These are phyloP conservation scores for Pseudorasbora parva DNA, from an alignment of 2,113 vertebrate genomes.

Conservation along the genomic window DNA sequence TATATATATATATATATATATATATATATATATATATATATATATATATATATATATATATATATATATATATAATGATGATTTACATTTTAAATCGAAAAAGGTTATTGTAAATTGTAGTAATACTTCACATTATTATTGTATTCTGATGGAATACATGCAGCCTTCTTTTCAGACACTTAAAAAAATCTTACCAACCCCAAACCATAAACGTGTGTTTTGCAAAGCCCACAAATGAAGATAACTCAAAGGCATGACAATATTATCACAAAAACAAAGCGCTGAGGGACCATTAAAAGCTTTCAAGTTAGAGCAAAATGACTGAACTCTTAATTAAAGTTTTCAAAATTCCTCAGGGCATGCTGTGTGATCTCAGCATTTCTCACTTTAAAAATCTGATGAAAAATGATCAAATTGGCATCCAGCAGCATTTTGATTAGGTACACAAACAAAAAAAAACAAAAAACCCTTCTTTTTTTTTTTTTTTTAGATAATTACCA, in stretches of 20 bases:
- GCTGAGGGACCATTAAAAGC: not conserved
- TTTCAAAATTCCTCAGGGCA: not conserved
- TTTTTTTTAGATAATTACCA: not conserved
- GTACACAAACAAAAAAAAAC: too few relatives aligned
- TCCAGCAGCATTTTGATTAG: not conserved
- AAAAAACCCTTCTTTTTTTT: too few relatives aligned
- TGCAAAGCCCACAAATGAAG: not conserved
- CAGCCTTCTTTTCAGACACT: not conserved
- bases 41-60: too few relatives aligned
- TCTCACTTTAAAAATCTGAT: constrained; percentile 12
- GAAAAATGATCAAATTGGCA: not conserved
- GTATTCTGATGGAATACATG: not conserved
- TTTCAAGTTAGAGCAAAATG: not conserved
- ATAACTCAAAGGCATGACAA: not conserved
- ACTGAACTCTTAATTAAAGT: constrained; percentile 3
- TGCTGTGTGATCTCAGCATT: constrained; percentile 19
- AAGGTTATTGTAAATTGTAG: not conserved
- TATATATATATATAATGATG: too few relatives aligned
- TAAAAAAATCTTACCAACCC: not conserved
- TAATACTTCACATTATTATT: not conserved
- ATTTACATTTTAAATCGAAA: too few relatives aligned
- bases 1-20: too few relatives aligned
- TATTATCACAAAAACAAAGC: constrained; percentile 10
- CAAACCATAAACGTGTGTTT: not conserved
- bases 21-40: too few relatives aligned